Evolutionary conservation across 2,888 invertebrate genomes (phyloP), one percentile per base, ranked within the genome.

Genomic region (Megaustenia siamemsis): DNA sequence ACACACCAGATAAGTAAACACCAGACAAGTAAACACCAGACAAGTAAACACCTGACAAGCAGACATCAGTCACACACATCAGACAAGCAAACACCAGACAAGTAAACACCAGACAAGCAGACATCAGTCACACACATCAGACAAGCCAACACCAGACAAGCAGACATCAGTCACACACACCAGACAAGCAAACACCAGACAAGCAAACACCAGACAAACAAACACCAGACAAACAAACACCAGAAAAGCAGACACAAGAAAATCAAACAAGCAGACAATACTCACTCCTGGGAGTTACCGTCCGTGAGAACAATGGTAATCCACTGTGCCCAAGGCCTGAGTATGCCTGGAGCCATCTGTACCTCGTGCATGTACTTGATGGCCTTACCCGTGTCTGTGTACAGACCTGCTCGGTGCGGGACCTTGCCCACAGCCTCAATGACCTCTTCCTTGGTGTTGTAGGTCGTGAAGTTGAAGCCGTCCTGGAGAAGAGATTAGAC

Each of bases 231-330:
- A 12, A 5, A 18, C n/a, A 4, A 71, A 21, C 35, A 32, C 4
- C 21, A 28, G 28, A 4, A 15, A 28, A 3, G 15, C n/a, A 38
- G 15, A 21, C 21, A 60, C n/a, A 63, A 35, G 18, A 10, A 79
- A 24, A 24, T 43, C 12, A n/a, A 45, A 4, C 8, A 12, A 40
- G 4, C 32, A 60, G 21, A 5, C 1, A 28, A 18, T 24, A 82
- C 82, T 56, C 18, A 86, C 86, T 77, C 76, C 38, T 86, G 86
- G 1, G 86, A 86, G 53, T 86, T 83, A 8, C 86, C 86, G 77
- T 86, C 86, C 5, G 86, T 86, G 63, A 86, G 66, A n/a, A 86
- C 86, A 8, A 86, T n/a, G 28, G 38, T 69, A 28, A 86, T 35
- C 38, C 78, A 76, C 38, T 81, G 68, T 0, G 80, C 86, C 49